Evolutionary conservation across 2,888 invertebrate genomes (phyloP).

Genomic region (Taphrorychus bicolor): DNA sequence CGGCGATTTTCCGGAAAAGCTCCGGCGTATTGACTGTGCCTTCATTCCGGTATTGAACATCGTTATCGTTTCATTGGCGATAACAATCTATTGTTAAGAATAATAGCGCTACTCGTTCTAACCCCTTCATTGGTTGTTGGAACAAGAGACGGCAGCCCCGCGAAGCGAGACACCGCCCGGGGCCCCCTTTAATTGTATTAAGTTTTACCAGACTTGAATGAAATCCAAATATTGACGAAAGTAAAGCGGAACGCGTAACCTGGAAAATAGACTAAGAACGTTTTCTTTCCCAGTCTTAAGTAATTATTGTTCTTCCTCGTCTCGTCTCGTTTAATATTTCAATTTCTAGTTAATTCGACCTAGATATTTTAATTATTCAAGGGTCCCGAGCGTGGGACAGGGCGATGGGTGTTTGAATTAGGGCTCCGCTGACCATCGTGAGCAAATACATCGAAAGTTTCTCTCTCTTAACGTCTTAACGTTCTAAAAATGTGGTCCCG

Average conservation of each 20-base stretch:
- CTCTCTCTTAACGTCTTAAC: not conserved
- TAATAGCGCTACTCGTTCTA: constrained; percentile 21
- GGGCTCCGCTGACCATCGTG: not conserved
- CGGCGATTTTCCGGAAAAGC: too few species aligned
- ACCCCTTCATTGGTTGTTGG: constrained; percentile 22
- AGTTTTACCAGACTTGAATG: constrained; percentile 42
- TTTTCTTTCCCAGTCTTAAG: constrained; percentile 38
- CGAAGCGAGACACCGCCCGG: constrained; percentile 26
- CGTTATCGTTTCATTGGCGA: too few species aligned
- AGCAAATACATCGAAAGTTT: not conserved
- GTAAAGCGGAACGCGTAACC: constrained; percentile 37
- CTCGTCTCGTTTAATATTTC: constrained; percentile 32
- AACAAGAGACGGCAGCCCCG: not conserved
- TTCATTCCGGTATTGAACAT: too few species aligned
- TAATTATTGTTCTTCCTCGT: constrained; percentile 36
- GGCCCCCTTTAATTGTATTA: constrained; percentile 38
- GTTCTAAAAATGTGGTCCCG: constrained; percentile 15
- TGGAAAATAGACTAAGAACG: constrained; percentile 40
- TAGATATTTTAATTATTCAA: constrained; percentile 16
- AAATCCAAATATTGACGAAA: constrained; percentile 40
- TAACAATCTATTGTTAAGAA: too few species aligned
- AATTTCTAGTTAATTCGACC: constrained; percentile 35
- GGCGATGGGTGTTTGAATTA: not conserved
- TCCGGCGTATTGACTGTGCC: too few species aligned
- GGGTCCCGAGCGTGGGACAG: not conserved